A percentile compares a stretch with the other conserved stretches of the same genome.
phyloP scores from a whole-genome alignment of 2,888 invertebrate species.

The Heliconius sara region DNA sequence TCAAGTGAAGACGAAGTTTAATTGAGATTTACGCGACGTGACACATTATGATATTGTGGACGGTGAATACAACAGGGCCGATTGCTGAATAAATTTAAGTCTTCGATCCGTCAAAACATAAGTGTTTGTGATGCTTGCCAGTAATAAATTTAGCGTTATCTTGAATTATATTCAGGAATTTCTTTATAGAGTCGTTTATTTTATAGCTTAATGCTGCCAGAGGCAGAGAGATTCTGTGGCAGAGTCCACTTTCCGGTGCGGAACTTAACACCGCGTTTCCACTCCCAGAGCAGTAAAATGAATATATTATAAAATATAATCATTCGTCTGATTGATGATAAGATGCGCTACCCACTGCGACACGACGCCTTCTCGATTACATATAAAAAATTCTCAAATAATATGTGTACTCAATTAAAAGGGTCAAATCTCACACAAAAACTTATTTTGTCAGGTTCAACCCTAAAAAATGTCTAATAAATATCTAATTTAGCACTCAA shows the following conservation, averaged over 20 bases:
- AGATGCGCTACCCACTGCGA: too few relatives aligned
- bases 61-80: constrained; percentile 25
- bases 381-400: too few relatives aligned
- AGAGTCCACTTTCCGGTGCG: too few relatives aligned
- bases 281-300: too few relatives aligned
- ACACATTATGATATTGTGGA: constrained; percentile 33
- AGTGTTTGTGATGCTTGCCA: background rate
- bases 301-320: too few relatives aligned
- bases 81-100: constrained; percentile 52
- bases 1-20: constrained; percentile 36
- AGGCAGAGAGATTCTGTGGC: too few relatives aligned
- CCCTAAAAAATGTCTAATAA: background rate
- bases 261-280: too few relatives aligned
- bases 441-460: background rate
- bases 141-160: background rate
- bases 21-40: constrained; percentile 45
- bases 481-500: constrained; percentile 49
- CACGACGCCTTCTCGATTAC: too few relatives aligned
- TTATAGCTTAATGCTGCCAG: too few relatives aligned
- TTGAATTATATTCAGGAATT: background rate
- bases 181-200: too few relatives aligned
- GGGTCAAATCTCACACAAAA: background rate
- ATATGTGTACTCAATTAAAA: background rate
- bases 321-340: too few relatives aligned
- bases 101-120: constrained; percentile 3